A percentile compares a stretch with the other conserved stretches of the same genome.
Conservation (phyloP, 2,113 vertebrate species). For the Elgaria multicarinata region DNA sequence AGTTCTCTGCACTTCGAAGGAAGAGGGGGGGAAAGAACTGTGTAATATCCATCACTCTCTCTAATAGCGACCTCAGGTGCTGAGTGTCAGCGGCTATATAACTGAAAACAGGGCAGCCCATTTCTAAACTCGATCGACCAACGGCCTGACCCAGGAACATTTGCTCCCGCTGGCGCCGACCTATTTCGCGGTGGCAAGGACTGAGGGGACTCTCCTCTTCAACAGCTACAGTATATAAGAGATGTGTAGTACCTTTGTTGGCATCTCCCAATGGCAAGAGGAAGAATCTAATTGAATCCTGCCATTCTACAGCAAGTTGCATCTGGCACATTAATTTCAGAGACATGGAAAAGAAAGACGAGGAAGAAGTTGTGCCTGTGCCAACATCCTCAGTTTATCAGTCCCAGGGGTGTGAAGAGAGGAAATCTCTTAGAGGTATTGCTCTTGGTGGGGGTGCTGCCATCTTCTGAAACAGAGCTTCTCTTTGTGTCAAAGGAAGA, state of each 20-base stretch:
- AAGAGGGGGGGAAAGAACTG: not conserved
- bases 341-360: not conserved
- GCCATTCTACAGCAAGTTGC: conserved; percentile 10
- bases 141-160: not conserved
- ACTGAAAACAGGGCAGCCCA: not conserved
- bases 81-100: not conserved
- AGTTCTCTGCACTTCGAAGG: conserved; percentile 45
- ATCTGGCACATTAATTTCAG: not conserved
- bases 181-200: conserved; percentile 22
- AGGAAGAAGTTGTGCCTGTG: not conserved
- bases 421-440: not conserved
- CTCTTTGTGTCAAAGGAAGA: not conserved
- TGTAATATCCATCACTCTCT: not conserved
- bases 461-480: not conserved
- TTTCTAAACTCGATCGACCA: not conserved
- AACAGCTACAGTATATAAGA: not conserved
- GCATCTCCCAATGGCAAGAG: conserved; percentile 18
- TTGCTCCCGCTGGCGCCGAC: not conserved
- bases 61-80: not conserved
- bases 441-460: not conserved
- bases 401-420: not conserved
- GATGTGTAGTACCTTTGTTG: conserved; percentile 8
- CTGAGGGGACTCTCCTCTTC: conserved; percentile 32
- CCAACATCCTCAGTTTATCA: not conserved
- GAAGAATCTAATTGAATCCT: conserved; percentile 38